A percentile compares a stretch with the other conserved stretches of the same genome.
Conservation (phyloP, 2,888 invertebrate genomes). For the Rhorus exstirpatorius region DNA sequence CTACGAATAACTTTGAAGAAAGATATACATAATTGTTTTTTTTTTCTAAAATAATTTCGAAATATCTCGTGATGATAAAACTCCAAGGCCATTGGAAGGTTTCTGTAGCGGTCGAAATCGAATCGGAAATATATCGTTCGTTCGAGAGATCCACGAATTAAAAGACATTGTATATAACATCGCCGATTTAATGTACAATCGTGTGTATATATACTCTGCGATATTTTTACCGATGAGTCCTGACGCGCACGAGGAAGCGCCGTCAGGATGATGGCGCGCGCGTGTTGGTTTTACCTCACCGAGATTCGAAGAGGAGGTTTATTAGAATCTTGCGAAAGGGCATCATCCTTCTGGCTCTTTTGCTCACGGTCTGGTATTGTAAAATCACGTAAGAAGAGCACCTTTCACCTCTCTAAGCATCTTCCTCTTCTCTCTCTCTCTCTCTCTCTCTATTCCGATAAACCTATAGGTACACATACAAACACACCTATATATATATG, state of each 20-base stretch:
- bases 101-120: neutral
- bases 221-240: constrained; percentile 32
- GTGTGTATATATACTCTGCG: neutral
- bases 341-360: constrained; percentile 70
- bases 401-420: constrained; percentile 81
- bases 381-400: constrained; percentile 84
- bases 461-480: neutral
- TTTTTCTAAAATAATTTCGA: too few species aligned
- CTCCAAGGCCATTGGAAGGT: too few species aligned
- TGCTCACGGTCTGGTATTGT: constrained; percentile 75
- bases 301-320: constrained; percentile 64
- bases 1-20: too few species aligned
- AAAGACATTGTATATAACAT: neutral
- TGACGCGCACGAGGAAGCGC: constrained; percentile 64
- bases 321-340: constrained; percentile 78
- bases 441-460: constrained; percentile 13
- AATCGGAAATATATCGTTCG: neutral
- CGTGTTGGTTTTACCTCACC: constrained; percentile 42
- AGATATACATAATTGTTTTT: too few species aligned
- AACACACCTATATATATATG: neutral
- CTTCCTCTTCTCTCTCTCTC: constrained; percentile 45
- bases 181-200: constrained; percentile 5
- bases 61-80: too few species aligned
- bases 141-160: neutral
- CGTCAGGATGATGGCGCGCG: constrained; percentile 32